phyloP scores from a whole-genome alignment of 2,113 vertebrate species.

The Dromas ardeola region DNA sequence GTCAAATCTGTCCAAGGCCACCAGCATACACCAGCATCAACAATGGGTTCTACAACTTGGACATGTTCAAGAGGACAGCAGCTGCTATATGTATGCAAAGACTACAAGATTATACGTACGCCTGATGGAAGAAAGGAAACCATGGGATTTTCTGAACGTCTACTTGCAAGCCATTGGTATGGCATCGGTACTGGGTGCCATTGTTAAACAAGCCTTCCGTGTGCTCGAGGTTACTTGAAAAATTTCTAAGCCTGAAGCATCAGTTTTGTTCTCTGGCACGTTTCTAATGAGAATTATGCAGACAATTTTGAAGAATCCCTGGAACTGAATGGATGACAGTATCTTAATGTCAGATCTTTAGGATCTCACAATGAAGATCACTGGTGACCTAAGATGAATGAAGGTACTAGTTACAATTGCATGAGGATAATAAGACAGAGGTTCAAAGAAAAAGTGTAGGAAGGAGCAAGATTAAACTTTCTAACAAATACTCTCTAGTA shows the following conservation, averaged over 20 bases:
- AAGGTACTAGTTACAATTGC: neutral
- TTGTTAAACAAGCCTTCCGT: neutral
- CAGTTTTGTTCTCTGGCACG: neutral
- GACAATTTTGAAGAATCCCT: neutral
- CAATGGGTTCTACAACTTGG: neutral
- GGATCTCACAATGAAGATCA: neutral
- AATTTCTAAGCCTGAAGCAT: neutral
- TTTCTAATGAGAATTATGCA: neutral
- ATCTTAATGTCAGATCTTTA: neutral
- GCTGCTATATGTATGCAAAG: neutral
- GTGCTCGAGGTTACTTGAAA: neutral
- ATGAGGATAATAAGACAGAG: neutral
- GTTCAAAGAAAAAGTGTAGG: neutral
- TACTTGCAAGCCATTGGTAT: neutral
- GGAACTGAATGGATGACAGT: neutral
- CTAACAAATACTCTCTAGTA: neutral
- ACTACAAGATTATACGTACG: neutral
- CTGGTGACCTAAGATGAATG: neutral
- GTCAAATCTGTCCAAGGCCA: neutral
- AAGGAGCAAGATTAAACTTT: neutral
- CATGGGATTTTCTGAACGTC: neutral
- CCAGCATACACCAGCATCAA: neutral
- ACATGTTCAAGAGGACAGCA: rapidly evolving
- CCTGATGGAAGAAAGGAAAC: neutral
- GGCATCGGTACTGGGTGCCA: neutral